Base-by-base conservation (phyloP, 2,888 invertebrate genomes). In the Rhynchonema sp. region DNA sequence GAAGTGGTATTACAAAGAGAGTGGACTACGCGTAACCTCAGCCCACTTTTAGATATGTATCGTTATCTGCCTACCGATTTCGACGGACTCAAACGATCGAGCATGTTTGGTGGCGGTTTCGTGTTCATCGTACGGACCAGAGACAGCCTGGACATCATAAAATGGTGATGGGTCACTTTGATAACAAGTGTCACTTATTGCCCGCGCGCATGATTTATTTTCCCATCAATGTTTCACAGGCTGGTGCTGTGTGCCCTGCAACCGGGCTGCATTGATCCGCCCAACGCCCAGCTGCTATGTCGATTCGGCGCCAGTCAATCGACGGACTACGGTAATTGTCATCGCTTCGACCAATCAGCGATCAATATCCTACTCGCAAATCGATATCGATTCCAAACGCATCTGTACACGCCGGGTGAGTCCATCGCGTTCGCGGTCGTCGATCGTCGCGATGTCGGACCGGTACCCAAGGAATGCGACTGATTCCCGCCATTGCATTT, bases 171-270 rank as follows among this genome's bases (percentile, higher is more conserved):
- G 26, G n/a, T 52, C 38, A n/a, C 52, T 3, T 25, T 52, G 3
- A 38, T 38, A 17, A 38, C n/a, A n/a, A n/a, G n/a, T n/a, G n/a
- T n/a, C n/a, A n/a, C n/a, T n/a, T n/a, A n/a, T n/a, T n/a, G n/a
- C n/a, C n/a, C n/a, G n/a, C n/a, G n/a, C n/a, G n/a, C n/a, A n/a
- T n/a, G n/a, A n/a, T n/a, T n/a, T n/a, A n/a, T n/a, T n/a, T n/a
- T n/a, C n/a, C n/a, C n/a, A n/a, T n/a, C n/a, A n/a, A n/a, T n/a
- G n/a, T n/a, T n/a, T n/a, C 52, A 2, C 30, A 59, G 59, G 59
- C 62, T 71, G 26, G 61, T 67, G 20, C 62, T 68, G n/a, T 74
- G 74, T 63, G 66, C 69, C 3, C 54, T 71, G 58, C 69, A 72
- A 57, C 62, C 66, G 57, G 63, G 65, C 9, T 74, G 74, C 60